A percentile compares a stretch with the other conserved stretches of the same genome.
These are phyloP conservation scores for Marmota monax DNA, from an alignment of 2,113 vertebrate species.

Conservation along the genomic window DNA sequence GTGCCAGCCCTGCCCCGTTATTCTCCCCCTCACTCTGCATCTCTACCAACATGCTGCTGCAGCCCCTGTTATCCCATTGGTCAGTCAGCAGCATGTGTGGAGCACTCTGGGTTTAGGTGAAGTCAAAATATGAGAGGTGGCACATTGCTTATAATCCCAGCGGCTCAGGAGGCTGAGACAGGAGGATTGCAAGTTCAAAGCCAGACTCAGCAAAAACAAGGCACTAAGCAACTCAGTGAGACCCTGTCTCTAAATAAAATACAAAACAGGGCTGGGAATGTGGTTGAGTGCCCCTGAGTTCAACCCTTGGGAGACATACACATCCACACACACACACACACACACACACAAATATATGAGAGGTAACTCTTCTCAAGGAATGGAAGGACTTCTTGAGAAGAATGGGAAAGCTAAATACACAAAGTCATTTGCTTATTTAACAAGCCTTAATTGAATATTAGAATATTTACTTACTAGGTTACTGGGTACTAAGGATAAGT, in stretches of 20 bases:
- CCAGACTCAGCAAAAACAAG: too few species aligned
- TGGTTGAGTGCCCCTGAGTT: too few species aligned
- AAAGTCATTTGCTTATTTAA: not conserved
- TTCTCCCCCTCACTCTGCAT: not conserved
- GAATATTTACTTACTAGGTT: not conserved
- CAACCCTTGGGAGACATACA: too few species aligned
- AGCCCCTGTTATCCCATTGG: not conserved
- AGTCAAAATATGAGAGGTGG: too few species aligned
- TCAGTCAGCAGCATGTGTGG: not conserved
- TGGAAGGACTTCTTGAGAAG: not conserved
- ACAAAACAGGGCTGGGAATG: too few species aligned
- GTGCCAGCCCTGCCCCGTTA: rapidly evolving
- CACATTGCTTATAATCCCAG: too few species aligned
- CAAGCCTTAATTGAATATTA: not conserved
- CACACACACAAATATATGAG: too few species aligned
- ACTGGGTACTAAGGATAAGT: not conserved
- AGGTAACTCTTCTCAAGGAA: not conserved
- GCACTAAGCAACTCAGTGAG: too few species aligned
- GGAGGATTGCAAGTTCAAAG: too few species aligned
- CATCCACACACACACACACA: too few species aligned
- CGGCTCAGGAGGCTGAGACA: too few species aligned
- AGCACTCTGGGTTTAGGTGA: not conserved
- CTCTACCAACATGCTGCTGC: not conserved
- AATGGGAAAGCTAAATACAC: not conserved
- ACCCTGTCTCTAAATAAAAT: too few species aligned